Evolutionary conservation across 2,113 vertebrate species (phyloP).

Genomic region (Neotragus pygmaeus): DNA sequence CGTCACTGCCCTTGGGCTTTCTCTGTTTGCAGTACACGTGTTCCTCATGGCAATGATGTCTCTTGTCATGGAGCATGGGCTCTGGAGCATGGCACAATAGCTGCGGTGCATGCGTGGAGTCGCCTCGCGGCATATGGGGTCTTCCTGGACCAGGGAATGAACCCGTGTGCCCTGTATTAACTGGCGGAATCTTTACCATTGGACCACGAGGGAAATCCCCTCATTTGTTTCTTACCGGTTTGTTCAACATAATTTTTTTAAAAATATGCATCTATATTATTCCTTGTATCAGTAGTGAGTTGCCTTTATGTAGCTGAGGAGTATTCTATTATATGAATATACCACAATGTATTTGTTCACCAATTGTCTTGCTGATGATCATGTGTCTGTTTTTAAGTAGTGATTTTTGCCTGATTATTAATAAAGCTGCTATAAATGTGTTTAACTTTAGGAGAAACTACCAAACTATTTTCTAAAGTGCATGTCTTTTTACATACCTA

Average conservation of each 20-base stretch:
- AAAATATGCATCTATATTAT: background rate
- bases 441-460: background rate
- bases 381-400: background rate
- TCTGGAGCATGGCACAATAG: background rate
- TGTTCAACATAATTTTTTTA: background rate
- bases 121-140: accelerated
- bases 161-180: background rate
- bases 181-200: background rate
- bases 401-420: background rate
- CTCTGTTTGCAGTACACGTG: background rate
- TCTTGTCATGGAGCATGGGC: background rate
- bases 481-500: background rate
- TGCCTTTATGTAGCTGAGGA: background rate
- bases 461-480: background rate
- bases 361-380: background rate
- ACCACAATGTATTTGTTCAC: background rate
- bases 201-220: background rate
- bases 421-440: background rate
- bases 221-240: background rate
- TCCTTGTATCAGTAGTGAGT: background rate
- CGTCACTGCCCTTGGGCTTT: background rate
- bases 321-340: background rate
- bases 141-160: background rate
- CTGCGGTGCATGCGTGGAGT: accelerated
- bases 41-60: background rate